Base-by-base conservation (phyloP, 2,797 vertebrate species). In the Paguma larvata region DNA sequence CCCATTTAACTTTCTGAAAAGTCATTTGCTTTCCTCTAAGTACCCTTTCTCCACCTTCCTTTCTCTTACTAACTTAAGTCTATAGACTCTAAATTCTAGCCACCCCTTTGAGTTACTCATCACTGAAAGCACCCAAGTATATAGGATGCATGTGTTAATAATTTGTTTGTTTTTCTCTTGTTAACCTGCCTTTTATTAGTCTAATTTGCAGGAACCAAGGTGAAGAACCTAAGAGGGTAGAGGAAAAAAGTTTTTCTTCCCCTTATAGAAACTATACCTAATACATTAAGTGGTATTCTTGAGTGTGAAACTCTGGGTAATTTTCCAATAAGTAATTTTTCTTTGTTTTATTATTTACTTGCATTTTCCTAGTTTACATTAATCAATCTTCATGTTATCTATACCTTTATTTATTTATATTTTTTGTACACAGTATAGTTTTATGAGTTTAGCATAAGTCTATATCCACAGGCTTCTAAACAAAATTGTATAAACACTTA, bases 291-390 rank as follows among this genome's bases (percentile, higher is more conserved):
- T 90, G 32, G 32, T 94, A 68, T 67, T 84, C 59, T 89, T 16
- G 38, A 77, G 32, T 16, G 23, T 78, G 48, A 77, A 67, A 56
- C 62, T 68, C 56, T 73, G 48, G 38, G 67, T 77, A 77, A 89
- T 84, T 94, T 89, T 94, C 70, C 27, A 94, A 65, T 77, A 77
- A 77, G 10, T 44, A 38, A 23, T 86, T 88, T 65, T 89, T 63
- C 46, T 38, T 83, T 65, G 23, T 56, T 73, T 88, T 82, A 65
- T 25, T 32, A 89, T 25, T 65, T 78, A n/a, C 73, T 80, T 67
- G 68, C 12, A 85, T 68, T 90, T 89, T 68, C 25, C 84, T 67
- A 86, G 23, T 90, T 84, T 77, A 84, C 5, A 51, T 73, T 82
- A 94, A 85, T 85, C 53, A 65, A 38, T n/a, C 13, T n/a, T 89